Evolutionary conservation across 2,888 invertebrate species (phyloP), one percentile per base, ranked within the genome.

Genomic region (Resseliella maxima): DNA sequence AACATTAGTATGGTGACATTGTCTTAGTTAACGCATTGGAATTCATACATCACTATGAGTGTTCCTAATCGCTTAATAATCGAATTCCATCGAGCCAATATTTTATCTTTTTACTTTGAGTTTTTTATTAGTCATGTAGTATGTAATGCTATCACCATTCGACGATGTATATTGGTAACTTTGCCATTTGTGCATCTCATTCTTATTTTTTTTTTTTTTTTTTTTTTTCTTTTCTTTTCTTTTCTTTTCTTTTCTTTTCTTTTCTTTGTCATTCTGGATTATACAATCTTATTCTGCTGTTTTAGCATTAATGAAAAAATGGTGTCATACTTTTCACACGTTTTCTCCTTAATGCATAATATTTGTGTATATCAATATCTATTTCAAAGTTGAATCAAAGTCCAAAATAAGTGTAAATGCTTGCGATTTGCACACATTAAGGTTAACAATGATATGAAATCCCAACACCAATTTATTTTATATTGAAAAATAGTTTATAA

Each of bases 241-340:
- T 27, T 59, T 27, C 72, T 31, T 59, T 24, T 72, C 59, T 24
- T n/a, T 24, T 2, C 59, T 2, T 6, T 21, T 50, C 50, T 59
- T 27, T 59, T 27, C 72, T 31, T n/a, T n/a, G n/a, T n/a, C n/a
- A n/a, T n/a, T n/a, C n/a, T n/a, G n/a, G n/a, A n/a, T n/a, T n/a
- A n/a, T n/a, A n/a, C n/a, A n/a, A n/a, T n/a, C n/a, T n/a, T n/a
- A n/a, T 8, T 24, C 27, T 41, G 41, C 59, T n/a, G 27, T 72
- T 72, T 31, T 24, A 3, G 72, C 72, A 72, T 31, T 27, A 35
- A 72, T 72, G 72, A 31, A 72, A 72, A 27, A 72, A 31, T 72
- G 72, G 72, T 72, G 31, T 31, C 31, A 72, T 31, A 35, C 72
- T 72, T 72, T 72, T 72, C 72, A 31, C 72, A 72, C 72, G 72